Base-by-base conservation (phyloP, 2,888 invertebrate species). In the Lypha dubia region DNA sequence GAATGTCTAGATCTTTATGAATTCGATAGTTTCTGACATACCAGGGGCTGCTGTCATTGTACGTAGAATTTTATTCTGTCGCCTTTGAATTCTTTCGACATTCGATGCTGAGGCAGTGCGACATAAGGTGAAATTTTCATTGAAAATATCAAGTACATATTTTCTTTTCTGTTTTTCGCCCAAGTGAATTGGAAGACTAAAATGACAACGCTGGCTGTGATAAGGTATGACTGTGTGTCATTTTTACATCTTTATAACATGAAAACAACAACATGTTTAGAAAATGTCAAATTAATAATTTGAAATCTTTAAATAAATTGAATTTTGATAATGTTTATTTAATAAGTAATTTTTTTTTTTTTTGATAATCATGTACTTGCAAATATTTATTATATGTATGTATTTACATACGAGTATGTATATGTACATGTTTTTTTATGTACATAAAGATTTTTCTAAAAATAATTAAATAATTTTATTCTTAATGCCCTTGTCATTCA, bases 211-310 rank as follows among this genome's bases (percentile, higher is more conserved):
- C 35, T 5, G 35, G 8, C 9, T 58, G 13, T 17, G 15, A 15
- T 2, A 53, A 24, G 3, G 35, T 35, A 22, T 65, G n/a, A n/a
- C n/a, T n/a, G 56, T 80, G 49, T 79, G 67, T 79, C 83, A 60
- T 75, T 79, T 79, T 70, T 56, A 79, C 56, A 79, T 83, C 53
- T 83, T 75, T 49, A 60, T 63, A 79, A 79, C 73, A 74, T 68
- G 51, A 71, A 65, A 79, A 79, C 41, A 63, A 65, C 75, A 73
- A 53, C 75, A 65, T 80, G 70, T 73, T 62, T 62, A 67, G 60
- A 65, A 71, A 71, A 79, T 84, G 79, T 84, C 79, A 80, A 84
- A 76, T 75, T 76, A 71, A 71, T 71, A 76, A 60, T 71, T 56
- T 71, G 20, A 71, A 80, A 79, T 74, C 28, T 74, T 71, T 53